These are phyloP conservation scores for Autographa pulchrina DNA, from an alignment of 2,888 invertebrate species.

Conservation along the genomic window DNA sequence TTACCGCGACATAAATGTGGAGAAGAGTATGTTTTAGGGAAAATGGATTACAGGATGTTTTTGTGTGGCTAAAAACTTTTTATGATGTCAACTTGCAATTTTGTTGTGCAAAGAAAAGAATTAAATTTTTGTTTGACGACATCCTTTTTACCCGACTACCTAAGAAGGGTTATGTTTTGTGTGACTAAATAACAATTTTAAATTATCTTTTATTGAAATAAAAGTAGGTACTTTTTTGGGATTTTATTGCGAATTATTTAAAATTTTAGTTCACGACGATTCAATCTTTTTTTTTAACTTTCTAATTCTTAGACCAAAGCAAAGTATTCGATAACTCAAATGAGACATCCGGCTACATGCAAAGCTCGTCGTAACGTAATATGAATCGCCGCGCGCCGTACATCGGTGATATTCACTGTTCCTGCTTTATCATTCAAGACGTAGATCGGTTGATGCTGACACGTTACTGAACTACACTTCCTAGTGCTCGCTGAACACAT, in stretches of 20 bases:
- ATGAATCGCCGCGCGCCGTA: slow-evolving; percentile 54
- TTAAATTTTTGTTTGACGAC: too few relatives aligned
- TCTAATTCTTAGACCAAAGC: slow-evolving; percentile 25
- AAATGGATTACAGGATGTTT: not conserved
- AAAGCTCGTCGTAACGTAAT: slow-evolving; percentile 57
- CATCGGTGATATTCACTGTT: slow-evolving; percentile 62
- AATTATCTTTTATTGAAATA: too few relatives aligned
- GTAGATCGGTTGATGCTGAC: slow-evolving; percentile 57
- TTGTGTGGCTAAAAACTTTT: not conserved
- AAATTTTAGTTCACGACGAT: too few relatives aligned
- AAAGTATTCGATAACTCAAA: slow-evolving; percentile 47
- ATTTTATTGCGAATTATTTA: too few relatives aligned
- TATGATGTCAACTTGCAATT: not conserved
- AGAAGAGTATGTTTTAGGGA: not conserved
- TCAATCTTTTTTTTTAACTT: not conserved
- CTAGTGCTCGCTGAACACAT: slow-evolving; percentile 46
- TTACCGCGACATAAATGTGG: slow-evolving; percentile 22
- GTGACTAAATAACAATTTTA: too few relatives aligned
- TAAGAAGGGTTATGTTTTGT: too few relatives aligned
- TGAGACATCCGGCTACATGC: slow-evolving; percentile 59
- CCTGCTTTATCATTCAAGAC: slow-evolving; percentile 62
- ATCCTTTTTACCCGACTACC: too few relatives aligned
- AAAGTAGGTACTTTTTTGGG: too few relatives aligned
- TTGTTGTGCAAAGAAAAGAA: not conserved
- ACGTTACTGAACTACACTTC: slow-evolving; percentile 59